Evolutionary conservation across 2,888 invertebrate species (phyloP).

Genomic region (Drosophila fulvimacula): DNA sequence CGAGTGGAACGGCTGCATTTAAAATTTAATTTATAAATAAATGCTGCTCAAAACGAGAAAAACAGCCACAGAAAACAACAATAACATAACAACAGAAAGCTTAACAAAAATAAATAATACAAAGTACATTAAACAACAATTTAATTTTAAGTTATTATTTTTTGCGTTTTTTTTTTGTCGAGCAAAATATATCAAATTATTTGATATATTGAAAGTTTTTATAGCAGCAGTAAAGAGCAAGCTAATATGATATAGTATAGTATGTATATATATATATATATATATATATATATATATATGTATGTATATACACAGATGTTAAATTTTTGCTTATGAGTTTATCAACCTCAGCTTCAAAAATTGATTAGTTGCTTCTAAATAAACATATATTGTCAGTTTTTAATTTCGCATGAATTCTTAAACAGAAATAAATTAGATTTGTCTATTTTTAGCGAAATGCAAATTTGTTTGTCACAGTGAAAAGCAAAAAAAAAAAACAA

Average conservation of each 20-base stretch:
- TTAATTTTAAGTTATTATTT: not conserved
- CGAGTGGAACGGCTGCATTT: constrained; percentile 32
- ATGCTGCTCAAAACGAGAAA: constrained; percentile 25
- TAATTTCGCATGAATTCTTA: constrained; percentile 5
- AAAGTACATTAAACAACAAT: not conserved
- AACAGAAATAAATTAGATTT: constrained; percentile 11
- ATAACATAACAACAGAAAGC: constrained; percentile 34
- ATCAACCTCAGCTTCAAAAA: constrained; percentile 36
- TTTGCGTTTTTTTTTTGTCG: not conserved
- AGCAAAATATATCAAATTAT: not conserved
- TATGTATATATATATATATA: not conserved
- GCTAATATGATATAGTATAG: not conserved
- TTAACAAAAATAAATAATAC: not conserved
- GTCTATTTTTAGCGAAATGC: constrained; percentile 52
- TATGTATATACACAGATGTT: no score
- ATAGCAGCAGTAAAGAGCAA: not conserved
- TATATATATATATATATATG: not conserved
- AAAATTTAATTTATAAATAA: constrained; percentile 22
- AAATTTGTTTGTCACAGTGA: constrained; percentile 35
- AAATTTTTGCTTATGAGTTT: constrained; percentile 13
- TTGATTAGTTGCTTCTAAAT: constrained; percentile 44
- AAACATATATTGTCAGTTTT: not conserved
- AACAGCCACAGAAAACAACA: constrained; percentile 42
- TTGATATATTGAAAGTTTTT: not conserved
- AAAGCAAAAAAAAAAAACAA: not conserved